Percentiles rank a stretch among this genome's conserved stretches.
Evolutionary conservation across 2,797 vertebrate genomes (phyloP).

Genomic region (Emys orbicularis): DNA sequence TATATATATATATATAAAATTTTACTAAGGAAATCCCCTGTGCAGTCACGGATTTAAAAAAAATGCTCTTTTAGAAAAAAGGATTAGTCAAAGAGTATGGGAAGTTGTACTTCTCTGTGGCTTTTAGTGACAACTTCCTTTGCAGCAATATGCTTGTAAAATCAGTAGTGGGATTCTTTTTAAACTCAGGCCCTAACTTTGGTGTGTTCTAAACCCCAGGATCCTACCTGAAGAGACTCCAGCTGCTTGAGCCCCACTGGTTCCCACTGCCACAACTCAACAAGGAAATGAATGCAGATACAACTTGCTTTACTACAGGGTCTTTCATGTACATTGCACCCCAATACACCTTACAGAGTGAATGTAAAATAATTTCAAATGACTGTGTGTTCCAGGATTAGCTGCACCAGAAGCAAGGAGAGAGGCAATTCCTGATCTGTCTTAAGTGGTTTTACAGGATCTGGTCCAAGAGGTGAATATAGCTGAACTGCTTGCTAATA

Average conservation of each 20-base stretch:
- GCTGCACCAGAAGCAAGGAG: neutral
- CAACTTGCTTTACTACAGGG: neutral
- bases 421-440: neutral
- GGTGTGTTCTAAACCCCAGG: neutral
- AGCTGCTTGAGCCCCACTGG: neutral
- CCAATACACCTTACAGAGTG: neutral
- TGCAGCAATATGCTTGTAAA: conserved; percentile 40
- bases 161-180: conserved; percentile 14
- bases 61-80: conserved; percentile 19
- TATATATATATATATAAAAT: neutral
- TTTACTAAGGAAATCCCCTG: conserved; percentile 53
- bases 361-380: neutral
- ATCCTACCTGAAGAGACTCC: neutral
- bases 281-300: neutral
- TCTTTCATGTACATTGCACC: neutral
- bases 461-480: neutral
- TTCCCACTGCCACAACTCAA: neutral
- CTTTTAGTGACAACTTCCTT: conserved; percentile 60
- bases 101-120: conserved; percentile 52
- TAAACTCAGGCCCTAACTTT: neutral
- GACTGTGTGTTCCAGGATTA: neutral
- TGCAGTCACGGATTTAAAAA: neutral
- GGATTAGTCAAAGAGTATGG: conserved; percentile 54
- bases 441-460: neutral
- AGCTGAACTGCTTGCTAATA: neutral